Evolutionary conservation across 2,797 vertebrate genomes (phyloP), one percentile per base, ranked within the genome.

Genomic region (Cygnus olor): DNA sequence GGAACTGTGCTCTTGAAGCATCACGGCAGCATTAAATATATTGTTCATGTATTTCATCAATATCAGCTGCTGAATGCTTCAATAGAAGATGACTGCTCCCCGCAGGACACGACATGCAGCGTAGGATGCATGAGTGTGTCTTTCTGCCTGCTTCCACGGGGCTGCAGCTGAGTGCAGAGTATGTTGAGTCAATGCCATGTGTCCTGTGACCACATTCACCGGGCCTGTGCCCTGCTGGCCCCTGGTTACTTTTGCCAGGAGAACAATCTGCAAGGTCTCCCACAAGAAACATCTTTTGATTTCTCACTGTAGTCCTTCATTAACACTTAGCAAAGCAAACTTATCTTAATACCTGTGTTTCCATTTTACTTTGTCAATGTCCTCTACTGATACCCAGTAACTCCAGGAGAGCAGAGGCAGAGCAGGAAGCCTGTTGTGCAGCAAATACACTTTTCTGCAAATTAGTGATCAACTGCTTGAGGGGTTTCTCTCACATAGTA

Each of bases 261-360:
- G 44, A 68, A 79, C 47, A 95, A 28, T 19, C 93, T 95, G 96
- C 42, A 38, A 91, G 8, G 51, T 97, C 45, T 97, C 79, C 64
- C 68, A 79, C 8, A 32, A 32, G 34, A 13, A 34, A 60, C 73
- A 82, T 18, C 66, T 88, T 82, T 49, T 6, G 60, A 56, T 68
- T 82, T 74, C 68, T 57, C 85, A 74, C 68, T 25, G 49, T 16
- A 70, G 72, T 45, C 73, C 45, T 88, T 83, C 71, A 24, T 38
- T 20, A 19, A 47, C 30, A 7, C 24, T 11, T 60, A 6, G 22
- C 15, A 60, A 36, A 60, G 49, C 36, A 72, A 45, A 57, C 47
- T 49, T 28, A 54, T 28, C 53, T 56, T 56, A 25, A 16, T 77
- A 40, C 51, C 34, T 32, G 24, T 9, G 28, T 54, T 42, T 28